Percentiles rank a stretch among this genome's conserved stretches.
phyloP scores from a whole-genome alignment of 2,113 vertebrate genomes.

The Anseranas semipalmata region DNA sequence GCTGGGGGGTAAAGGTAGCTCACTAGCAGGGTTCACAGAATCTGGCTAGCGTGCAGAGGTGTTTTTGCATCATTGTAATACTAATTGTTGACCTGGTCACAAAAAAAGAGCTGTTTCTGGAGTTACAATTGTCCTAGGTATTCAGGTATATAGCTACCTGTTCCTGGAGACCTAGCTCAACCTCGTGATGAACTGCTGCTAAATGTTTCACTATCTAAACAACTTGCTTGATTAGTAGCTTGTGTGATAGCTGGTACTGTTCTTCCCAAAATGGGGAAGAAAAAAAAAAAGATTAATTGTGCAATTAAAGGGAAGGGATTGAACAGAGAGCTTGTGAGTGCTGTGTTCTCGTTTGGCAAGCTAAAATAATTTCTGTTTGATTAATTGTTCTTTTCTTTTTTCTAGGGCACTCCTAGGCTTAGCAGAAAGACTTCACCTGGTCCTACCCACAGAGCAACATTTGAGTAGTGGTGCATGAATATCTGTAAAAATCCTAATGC shows the following conservation, averaged over 20 bases:
- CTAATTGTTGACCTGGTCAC: background rate
- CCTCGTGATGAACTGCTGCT: background rate
- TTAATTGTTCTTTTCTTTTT: conserved; percentile 13
- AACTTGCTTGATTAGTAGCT: background rate
- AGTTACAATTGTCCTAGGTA: background rate
- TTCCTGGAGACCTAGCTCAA: background rate
- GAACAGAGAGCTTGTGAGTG: background rate
- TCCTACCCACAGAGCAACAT: conserved; percentile 86
- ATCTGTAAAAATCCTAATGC: conserved; percentile 36
- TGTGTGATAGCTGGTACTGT: background rate
- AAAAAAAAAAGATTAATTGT: background rate
- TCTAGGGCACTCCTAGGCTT: conserved; percentile 91
- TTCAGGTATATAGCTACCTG: background rate
- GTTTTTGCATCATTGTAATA: background rate
- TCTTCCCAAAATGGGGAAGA: background rate
- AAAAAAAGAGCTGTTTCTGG: background rate
- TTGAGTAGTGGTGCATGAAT: conserved; percentile 80
- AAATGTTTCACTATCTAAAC: background rate
- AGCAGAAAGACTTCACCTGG: conserved; percentile 91
- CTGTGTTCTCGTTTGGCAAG: background rate
- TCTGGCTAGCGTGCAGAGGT: background rate
- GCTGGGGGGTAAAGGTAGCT: background rate
- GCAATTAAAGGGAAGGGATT: background rate
- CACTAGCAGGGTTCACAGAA: background rate
- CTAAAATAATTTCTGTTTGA: background rate